Conservation (phyloP, 2,113 vertebrate genomes). For the Urocitellus parryii region DNA sequence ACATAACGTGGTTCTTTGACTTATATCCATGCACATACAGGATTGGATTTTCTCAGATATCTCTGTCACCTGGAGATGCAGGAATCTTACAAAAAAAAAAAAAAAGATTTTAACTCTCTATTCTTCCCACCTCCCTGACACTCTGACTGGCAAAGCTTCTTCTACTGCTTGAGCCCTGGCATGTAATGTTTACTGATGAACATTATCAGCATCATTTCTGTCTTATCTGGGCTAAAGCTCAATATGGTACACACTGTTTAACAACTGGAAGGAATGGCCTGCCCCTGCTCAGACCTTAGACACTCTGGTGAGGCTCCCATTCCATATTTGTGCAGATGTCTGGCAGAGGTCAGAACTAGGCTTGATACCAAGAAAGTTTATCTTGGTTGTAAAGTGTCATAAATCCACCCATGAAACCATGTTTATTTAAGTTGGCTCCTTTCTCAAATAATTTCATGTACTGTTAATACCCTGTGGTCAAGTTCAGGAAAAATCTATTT, state of each 20-base stretch:
- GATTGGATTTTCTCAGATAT: not conserved
- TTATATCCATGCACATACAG: not conserved
- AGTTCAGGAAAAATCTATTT: slow-evolving; percentile 34
- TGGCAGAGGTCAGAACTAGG: not conserved
- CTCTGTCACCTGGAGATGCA: not conserved
- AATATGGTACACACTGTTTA: not conserved
- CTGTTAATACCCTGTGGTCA: slow-evolving; percentile 18
- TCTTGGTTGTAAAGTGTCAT: not conserved
- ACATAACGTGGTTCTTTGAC: not conserved
- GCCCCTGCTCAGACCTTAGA: not conserved
- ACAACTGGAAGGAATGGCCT: not conserved
- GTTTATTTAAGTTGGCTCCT: slow-evolving; percentile 9
- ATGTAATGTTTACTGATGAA: not conserved
- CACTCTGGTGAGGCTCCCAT: not conserved
- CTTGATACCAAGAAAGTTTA: not conserved
- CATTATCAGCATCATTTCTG: not conserved
- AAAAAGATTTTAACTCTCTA: not conserved
- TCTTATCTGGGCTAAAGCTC: not conserved
- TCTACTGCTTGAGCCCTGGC: not conserved
- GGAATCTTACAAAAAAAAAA: not conserved
- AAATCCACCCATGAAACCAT: not conserved
- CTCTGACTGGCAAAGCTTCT: not conserved
- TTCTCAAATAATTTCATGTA: slow-evolving; percentile 45
- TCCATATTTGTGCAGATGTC: not conserved
- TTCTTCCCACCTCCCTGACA: not conserved